Conservation (phyloP, 2,113 vertebrate species). For the Leptosomus discolor region DNA sequence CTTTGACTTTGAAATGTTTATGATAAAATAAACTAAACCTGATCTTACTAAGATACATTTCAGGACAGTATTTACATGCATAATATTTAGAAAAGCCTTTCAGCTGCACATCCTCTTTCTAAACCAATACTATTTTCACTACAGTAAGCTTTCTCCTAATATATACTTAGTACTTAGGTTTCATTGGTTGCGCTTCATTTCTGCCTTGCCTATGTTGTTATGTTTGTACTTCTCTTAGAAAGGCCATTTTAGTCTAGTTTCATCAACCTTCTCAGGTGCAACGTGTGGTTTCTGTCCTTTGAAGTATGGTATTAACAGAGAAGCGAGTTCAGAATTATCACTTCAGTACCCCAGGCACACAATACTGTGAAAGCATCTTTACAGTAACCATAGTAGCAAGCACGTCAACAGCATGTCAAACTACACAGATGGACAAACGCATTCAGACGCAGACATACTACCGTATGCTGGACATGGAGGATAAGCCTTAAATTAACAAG, state of each 20-base stretch:
- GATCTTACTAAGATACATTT: neutral
- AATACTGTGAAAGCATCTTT: neutral
- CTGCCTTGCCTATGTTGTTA: neutral
- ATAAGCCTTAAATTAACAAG: neutral
- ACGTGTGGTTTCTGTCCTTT: neutral
- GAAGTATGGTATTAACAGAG: neutral
- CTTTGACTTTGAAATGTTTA: neutral
- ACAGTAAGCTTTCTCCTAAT: neutral
- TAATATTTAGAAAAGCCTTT: neutral
- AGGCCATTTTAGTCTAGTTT: neutral
- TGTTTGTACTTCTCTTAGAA: neutral
- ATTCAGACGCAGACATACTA: neutral
- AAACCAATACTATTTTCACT: neutral
- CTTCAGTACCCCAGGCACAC: neutral
- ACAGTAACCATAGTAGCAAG: neutral
- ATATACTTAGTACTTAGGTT: neutral
- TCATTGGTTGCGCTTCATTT: neutral
- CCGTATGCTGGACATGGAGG: neutral
- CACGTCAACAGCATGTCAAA: neutral
- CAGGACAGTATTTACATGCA: neutral
- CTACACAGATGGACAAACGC: neutral
- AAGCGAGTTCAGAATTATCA: neutral
- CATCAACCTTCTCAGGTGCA: neutral
- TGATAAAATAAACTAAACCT: neutral
- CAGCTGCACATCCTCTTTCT: neutral